Percentiles rank a stretch among this genome's conserved stretches.
These are phyloP conservation scores for Drosophila sulfurigaster DNA, from an alignment of 1,140 invertebrate genomes.

Conservation along the genomic window DNA sequence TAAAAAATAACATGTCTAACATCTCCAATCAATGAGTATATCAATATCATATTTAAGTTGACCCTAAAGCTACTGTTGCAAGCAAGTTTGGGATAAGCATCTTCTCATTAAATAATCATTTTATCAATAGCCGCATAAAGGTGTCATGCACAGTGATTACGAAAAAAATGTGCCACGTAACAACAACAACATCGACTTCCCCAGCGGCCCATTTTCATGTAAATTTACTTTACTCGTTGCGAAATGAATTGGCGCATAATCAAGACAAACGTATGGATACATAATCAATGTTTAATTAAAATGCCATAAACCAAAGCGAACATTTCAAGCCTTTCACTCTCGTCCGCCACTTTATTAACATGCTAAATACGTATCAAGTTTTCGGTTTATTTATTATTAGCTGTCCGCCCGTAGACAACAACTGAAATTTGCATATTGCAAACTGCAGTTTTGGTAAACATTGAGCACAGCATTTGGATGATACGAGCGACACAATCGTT, in stretches of 20 bases:
- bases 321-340: conserved; percentile 69
- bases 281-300: conserved; percentile 64
- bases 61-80: conserved; percentile 5
- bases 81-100: conserved; percentile 17
- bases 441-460: conserved; percentile 59
- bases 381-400: conserved; percentile 45
- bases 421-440: conserved; percentile 61
- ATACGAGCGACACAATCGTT: conserved; percentile 30
- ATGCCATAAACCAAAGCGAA: conserved; percentile 47
- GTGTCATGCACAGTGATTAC: conserved; percentile 32
- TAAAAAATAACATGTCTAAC: neutral
- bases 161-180: conserved; percentile 27
- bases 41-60: neutral
- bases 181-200: conserved; percentile 38
- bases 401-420: conserved; percentile 37
- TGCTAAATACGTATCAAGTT: conserved; percentile 65
- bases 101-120: conserved; percentile 10
- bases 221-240: conserved; percentile 61
- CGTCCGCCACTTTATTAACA: conserved; percentile 57
- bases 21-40: neutral
- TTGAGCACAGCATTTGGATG: conserved; percentile 23
- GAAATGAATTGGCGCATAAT: conserved; percentile 56
- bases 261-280: conserved; percentile 18
- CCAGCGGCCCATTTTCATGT: conserved; percentile 68
- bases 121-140: conserved; percentile 25